A percentile compares a stretch with the other conserved stretches of the same genome.
Evolutionary conservation across 2,797 vertebrate species (phyloP).

Genomic region (Tympanoctomys barrerae): DNA sequence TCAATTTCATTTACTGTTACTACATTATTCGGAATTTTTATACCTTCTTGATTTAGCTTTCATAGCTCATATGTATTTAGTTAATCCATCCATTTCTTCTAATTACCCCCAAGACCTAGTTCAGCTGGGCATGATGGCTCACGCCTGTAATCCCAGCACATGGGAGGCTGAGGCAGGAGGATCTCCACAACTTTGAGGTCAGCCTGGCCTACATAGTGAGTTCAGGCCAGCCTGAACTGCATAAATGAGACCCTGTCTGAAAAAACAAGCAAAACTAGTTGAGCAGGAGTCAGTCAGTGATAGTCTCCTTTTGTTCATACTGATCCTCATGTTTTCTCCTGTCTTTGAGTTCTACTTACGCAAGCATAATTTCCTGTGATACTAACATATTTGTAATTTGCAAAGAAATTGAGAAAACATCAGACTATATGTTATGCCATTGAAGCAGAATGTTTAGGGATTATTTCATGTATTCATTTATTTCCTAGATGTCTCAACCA

Average conservation of each 20-base stretch:
- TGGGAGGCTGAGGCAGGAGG: background rate
- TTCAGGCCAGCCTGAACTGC: background rate
- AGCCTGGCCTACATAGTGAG: background rate
- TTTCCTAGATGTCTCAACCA: slow-evolving; percentile 96
- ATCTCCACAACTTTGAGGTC: background rate
- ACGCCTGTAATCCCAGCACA: background rate
- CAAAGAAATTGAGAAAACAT: slow-evolving; percentile 54
- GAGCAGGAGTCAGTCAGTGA: background rate
- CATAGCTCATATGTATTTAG: no score
- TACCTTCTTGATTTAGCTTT: no score
- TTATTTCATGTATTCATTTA: slow-evolving; percentile 76
- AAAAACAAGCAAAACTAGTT: background rate
- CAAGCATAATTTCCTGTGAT: slow-evolving; percentile 9
- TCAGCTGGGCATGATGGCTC: background rate
- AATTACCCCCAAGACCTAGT: background rate
- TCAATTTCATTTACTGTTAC: no score
- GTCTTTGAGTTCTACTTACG: background rate
- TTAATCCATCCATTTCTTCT: no score
- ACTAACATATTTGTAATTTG: slow-evolving; percentile 54
- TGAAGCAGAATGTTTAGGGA: slow-evolving; percentile 58
- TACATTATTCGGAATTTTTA: no score
- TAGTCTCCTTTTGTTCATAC: background rate
- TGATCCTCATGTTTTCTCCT: background rate
- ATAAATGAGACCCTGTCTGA: background rate
- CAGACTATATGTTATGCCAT: slow-evolving; percentile 32